Base-by-base conservation (phyloP, 1,140 invertebrate genomes). In the Coelopa frigida region DNA sequence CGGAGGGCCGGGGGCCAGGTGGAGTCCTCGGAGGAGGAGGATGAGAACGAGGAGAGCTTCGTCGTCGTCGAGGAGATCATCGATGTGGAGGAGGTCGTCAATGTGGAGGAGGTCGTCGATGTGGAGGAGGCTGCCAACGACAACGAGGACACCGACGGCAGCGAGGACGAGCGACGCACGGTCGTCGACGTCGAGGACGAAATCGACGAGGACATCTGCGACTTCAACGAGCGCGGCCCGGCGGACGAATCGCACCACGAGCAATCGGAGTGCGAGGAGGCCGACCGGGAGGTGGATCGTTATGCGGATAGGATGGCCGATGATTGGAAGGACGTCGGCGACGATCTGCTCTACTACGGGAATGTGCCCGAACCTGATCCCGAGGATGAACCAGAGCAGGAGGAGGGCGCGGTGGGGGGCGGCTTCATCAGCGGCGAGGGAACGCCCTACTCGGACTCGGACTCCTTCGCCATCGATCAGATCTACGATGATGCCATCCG, bases 101-200 rank as follows among this genome's bases (percentile, higher is more conserved):
- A 56, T 11, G 55, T 52, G 5, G 57, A 1, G 24, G 17, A 32
- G 57, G 56, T 15, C 56, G 59, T 12, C 5, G 50, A 49, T 8
- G 51, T 52, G 3, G 38, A 51, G 12, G 36, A 44, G 11, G 49
- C 38, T 23, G 38, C 46, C 8, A 38, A 50, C 3, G 56, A 61
- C 11, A 38, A 43, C 27, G 49, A 51, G 12, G 44, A 51, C 17
- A 38, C 40, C 1, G 54, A 66, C 21, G 60, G 59, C 15, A 66
- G 65, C 37, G 65, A 68, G 11, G 65, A 68, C 40, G 61, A 64
- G 22, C 53, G 64, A 3, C 65, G 62, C 24, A 68, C 65, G 0
- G 61, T 66, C 3, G 65, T 68, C 10, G 65, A 64, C 18, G 61
- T 64, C 10, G 65, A 67, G n/a, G 56, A 66, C 10, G 64, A 68